phyloP scores from a whole-genome alignment of 1,140 invertebrate species.

The Hylyphantes graminicola region DNA sequence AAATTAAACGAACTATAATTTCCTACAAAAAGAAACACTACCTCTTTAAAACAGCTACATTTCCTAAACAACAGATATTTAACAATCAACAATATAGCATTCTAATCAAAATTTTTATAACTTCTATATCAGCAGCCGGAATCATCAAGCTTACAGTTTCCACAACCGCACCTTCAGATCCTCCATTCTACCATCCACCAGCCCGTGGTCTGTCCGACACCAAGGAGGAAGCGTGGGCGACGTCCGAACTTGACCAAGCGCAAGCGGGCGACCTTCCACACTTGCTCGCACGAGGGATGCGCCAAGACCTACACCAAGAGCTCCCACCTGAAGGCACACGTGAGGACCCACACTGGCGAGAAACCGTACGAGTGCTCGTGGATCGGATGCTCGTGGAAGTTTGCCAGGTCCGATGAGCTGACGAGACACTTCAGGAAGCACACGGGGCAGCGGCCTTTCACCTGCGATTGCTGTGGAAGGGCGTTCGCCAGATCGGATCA shows the following conservation, averaged over 20 bases:
- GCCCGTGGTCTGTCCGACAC: constrained; percentile 76
- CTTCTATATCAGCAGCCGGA: too few relatives aligned
- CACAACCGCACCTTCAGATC: neutral
- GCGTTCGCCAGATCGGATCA: constrained; percentile 82
- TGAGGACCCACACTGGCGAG: constrained; percentile 82
- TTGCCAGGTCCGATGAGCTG: constrained; percentile 87
- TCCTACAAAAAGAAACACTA: too few relatives aligned
- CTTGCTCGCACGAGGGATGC: constrained; percentile 68
- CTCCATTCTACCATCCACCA: neutral
- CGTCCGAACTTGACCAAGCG: constrained; percentile 80
- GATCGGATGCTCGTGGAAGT: constrained; percentile 87
- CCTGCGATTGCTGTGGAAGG: constrained; percentile 17
- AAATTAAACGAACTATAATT: too few relatives aligned
- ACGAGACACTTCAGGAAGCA: constrained; percentile 76
- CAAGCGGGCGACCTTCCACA: constrained; percentile 29
- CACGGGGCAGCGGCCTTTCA: constrained; percentile 69
- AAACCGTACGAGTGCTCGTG: constrained; percentile 84
- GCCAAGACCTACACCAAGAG: constrained; percentile 72
- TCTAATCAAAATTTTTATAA: too few relatives aligned
- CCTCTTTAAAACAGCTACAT: too few relatives aligned
- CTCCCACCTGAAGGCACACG: constrained; percentile 73
- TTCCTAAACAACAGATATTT: too few relatives aligned
- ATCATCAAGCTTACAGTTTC: neutral
- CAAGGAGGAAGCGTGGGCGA: constrained; percentile 80
- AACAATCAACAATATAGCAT: too few relatives aligned